A percentile compares a stretch with the other conserved stretches of the same genome.
phyloP scores from a whole-genome alignment of 2,888 invertebrate genomes.

The Hesperia comma region DNA sequence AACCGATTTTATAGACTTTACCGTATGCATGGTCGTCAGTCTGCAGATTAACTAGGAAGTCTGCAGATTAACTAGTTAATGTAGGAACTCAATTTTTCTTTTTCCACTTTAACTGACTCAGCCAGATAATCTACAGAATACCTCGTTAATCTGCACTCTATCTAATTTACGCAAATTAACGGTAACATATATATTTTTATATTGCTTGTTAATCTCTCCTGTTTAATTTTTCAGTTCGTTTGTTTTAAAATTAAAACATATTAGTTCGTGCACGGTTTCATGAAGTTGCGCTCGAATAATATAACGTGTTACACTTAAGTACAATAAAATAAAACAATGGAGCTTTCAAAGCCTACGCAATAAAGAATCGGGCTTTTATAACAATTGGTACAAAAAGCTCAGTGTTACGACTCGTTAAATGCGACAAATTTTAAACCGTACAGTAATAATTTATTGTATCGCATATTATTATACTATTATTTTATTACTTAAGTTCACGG shows the following conservation, averaged over 20 bases:
- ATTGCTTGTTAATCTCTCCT: no score
- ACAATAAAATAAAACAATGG: constrained; percentile 56
- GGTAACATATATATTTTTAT: no score
- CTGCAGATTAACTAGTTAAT: no score
- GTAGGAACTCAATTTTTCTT: no score
- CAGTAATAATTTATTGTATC: constrained; percentile 25
- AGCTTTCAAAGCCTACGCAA: constrained; percentile 51
- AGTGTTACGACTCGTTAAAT: constrained; percentile 47
- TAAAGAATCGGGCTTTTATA: constrained; percentile 52
- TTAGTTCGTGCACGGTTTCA: constrained; percentile 9
- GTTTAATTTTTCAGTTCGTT: background rate
- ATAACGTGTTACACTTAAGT: constrained; percentile 39
- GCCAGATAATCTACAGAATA: no score
- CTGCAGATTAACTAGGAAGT: no score
- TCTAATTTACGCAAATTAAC: no score
- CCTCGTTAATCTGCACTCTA: no score
- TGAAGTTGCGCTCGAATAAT: constrained; percentile 16
- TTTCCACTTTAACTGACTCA: no score
- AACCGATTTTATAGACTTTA: no score
- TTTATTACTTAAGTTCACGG: background rate
- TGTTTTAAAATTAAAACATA: constrained; percentile 7
- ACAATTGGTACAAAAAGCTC: constrained; percentile 57
- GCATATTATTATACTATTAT: no score
- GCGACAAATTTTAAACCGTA: constrained; percentile 31
- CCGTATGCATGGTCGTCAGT: no score